Base-by-base conservation (phyloP, 2,797 vertebrate genomes). In the Rousettus madagascariensis region DNA sequence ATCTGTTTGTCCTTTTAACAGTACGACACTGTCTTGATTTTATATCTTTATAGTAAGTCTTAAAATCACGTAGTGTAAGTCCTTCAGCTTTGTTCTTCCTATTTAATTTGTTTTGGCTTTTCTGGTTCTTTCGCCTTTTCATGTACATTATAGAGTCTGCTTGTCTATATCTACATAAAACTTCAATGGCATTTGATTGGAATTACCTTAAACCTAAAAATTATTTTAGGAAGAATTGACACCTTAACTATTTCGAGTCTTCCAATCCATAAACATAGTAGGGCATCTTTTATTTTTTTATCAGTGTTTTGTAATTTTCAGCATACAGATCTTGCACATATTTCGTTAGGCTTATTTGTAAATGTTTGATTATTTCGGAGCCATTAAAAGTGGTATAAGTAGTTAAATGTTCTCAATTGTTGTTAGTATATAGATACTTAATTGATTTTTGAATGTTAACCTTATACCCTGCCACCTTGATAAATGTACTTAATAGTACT, bases 391-490 rank as follows among this genome's bases (percentile, higher is more conserved):
- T 95, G 63, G 6, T 84, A 26, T 78, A 85, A 43, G 66, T 26
- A 65, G 30, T 65, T 65, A 49, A 82, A 65, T 97, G 28, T 96
- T 95, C 91, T 53, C 16, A 55, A 0, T 87, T 83, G 19, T 59
- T 88, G 30, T 68, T 91, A 90, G 6, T 61, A 49, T 91, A 46
- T 46, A 79, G 33, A 41, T 93, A 63, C 17, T 65, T 66, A 36
- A 41, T 69, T 88, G 43, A 68, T 49, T 85, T 80, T 96, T 91
- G 8, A 75, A 82, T 90, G 33, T 94, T 96, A 59, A 91, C 46
- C 6, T 80, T 91, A 78, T 84, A 69, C 59, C 22, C 26, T 94
- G 33, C 55, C 90, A 89, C 36, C 19, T 85, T 90, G 30, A 83
- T 96, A 80, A 95, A 61, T 7, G 74, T 90, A 57, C 10, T 59